These are phyloP conservation scores for Lysandra coridon DNA, from an alignment of 2,888 invertebrate genomes.

Conservation along the genomic window DNA sequence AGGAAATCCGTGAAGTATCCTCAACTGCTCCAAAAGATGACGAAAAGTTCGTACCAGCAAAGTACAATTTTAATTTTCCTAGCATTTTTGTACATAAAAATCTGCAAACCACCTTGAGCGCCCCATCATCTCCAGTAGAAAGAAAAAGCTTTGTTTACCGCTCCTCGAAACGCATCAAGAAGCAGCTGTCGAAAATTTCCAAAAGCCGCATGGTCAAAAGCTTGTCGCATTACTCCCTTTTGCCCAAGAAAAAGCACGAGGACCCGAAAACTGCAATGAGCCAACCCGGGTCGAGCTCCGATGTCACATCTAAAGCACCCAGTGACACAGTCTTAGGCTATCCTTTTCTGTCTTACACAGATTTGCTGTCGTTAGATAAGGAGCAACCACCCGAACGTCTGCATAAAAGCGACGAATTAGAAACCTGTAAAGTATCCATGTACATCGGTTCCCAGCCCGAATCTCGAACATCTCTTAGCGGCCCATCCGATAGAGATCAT, in stretches of 20 bases:
- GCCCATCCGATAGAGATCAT: conserved; percentile 56
- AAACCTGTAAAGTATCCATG: conserved; percentile 63
- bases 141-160: conserved; percentile 69
- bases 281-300: conserved; percentile 65
- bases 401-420: conserved; percentile 64
- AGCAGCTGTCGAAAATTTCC: conserved; percentile 66
- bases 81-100: conserved; percentile 71
- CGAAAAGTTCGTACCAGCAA: conserved; percentile 57
- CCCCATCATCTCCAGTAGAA: conserved; percentile 71
- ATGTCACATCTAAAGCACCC: conserved; percentile 64
- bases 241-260: conserved; percentile 64
- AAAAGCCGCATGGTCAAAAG: conserved; percentile 74
- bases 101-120: conserved; percentile 65
- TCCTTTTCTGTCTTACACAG: conserved; percentile 74
- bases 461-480: conserved; percentile 66
- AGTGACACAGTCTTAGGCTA: conserved; percentile 78
- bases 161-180: conserved; percentile 67
- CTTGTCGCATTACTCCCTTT: conserved; percentile 68
- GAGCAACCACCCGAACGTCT: conserved; percentile 54
- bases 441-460: conserved; percentile 74
- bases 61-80: conserved; percentile 66
- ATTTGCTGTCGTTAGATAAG: conserved; percentile 63
- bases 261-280: conserved; percentile 57
- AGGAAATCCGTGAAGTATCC: conserved; percentile 33
- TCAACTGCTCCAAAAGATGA: conserved; percentile 42